A percentile compares a stretch with the other conserved stretches of the same genome.
Evolutionary conservation across 2,888 invertebrate genomes (phyloP).

Genomic region (Miltochrista miniata): DNA sequence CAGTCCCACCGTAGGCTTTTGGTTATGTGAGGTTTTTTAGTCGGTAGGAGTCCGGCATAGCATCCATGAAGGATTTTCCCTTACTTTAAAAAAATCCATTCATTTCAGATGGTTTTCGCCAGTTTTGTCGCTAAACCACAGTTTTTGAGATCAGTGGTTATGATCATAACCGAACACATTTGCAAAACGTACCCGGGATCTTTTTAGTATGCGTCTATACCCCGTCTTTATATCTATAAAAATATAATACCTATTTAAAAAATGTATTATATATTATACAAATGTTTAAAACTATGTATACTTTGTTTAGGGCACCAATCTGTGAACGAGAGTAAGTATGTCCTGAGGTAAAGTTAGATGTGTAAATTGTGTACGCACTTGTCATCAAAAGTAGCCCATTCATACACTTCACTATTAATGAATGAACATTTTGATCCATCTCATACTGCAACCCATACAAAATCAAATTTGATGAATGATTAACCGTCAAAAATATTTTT

Average conservation of each 20-base stretch:
- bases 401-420: conserved; percentile 38
- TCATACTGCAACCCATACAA: conserved; percentile 14
- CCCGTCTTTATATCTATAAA: no score
- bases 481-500: background rate
- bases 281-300: conserved; percentile 26
- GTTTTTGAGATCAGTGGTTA: no score
- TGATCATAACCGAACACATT: no score
- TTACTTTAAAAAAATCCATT: no score
- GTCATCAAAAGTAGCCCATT: conserved; percentile 22
- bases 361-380: conserved; percentile 45
- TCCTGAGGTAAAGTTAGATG: conserved; percentile 47
- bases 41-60: no score
- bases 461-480: background rate
- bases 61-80: no score
- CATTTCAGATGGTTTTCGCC: no score
- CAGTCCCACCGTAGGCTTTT: no score
- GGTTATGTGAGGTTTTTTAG: no score
- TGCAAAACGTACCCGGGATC: no score
- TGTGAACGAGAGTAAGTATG: conserved; percentile 75
- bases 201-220: no score
- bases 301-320: conserved; percentile 71
- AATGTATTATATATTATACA: background rate
- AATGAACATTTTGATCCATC: conserved; percentile 25
- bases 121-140: no score
- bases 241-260: background rate